Evolutionary conservation across 64 coral and sea anemone species (phyloP).

Genomic region (Pachyseris speciosa): DNA sequence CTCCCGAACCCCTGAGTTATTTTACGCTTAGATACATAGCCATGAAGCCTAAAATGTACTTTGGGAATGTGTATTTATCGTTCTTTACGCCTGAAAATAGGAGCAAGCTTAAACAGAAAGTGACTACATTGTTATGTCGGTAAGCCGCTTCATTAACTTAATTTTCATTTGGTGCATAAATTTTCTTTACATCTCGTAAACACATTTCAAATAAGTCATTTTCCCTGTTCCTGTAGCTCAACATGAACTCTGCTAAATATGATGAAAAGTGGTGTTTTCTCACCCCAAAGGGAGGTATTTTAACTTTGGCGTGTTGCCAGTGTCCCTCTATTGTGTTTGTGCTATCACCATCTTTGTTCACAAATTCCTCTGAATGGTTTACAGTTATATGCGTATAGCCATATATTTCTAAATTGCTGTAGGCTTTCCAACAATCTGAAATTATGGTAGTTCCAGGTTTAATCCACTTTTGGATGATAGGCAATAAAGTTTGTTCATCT

Average conservation of each 20-base stretch:
- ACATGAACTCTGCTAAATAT: conserved; percentile 30
- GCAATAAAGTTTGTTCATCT: conserved; percentile 25
- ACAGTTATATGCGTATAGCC: conserved; percentile 37
- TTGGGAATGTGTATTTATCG: too few relatives aligned
- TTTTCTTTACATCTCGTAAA: too few relatives aligned
- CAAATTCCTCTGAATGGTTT: conserved; percentile 51
- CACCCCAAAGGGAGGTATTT: conserved; percentile 37
- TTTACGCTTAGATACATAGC: too few relatives aligned
- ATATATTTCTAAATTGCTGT: conserved; percentile 15
- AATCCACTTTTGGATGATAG: conserved; percentile 45
- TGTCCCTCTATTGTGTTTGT: conserved; percentile 60
- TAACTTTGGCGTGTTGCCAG: conserved; percentile 34
- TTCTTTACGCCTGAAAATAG: too few relatives aligned
- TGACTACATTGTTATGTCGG: too few relatives aligned
- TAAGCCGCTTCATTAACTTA: too few relatives aligned
- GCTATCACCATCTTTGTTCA: conserved; percentile 29
- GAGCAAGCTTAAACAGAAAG: too few relatives aligned
- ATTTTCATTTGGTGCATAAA: too few relatives aligned
- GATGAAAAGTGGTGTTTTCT: conserved; percentile 20
- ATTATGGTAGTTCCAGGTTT: conserved; percentile 12
- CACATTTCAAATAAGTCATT: neutral
- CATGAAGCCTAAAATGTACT: too few relatives aligned
- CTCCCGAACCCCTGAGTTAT: too few relatives aligned
- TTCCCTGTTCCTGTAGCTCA: neutral
- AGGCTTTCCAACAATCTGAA: conserved; percentile 50